A percentile compares a stretch with the other conserved stretches of the same genome.
Conservation (phyloP, 2,113 vertebrate species). For the Xerus inauris region DNA sequence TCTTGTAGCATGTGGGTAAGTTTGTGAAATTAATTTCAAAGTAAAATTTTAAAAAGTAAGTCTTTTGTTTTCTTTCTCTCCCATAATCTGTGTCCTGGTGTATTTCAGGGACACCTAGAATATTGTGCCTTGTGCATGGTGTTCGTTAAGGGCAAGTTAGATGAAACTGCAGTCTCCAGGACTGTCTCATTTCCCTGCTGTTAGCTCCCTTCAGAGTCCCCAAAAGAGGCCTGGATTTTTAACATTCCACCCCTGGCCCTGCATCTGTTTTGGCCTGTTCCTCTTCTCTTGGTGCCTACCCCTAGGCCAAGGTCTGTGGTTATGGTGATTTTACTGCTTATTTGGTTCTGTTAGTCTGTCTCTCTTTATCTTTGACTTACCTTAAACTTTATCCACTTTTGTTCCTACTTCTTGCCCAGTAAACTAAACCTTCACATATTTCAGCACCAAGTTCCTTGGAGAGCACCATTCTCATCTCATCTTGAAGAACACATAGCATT, state of each 20-base stretch:
- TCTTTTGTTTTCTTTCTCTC: background rate
- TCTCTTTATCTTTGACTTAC: background rate
- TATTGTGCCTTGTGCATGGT: background rate
- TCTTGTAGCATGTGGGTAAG: background rate
- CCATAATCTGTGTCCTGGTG: background rate
- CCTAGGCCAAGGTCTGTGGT: accelerated
- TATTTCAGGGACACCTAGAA: background rate
- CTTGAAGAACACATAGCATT: background rate
- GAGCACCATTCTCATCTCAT: background rate
- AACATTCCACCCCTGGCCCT: too few species aligned
- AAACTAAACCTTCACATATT: background rate
- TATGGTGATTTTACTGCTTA: background rate
- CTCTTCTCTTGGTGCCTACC: too few species aligned
- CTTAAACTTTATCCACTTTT: background rate
- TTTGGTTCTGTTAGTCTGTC: background rate
- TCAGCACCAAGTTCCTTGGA: background rate
- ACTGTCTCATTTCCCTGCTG: background rate
- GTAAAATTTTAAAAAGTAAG: background rate
- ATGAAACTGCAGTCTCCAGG: background rate
- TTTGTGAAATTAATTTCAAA: background rate
- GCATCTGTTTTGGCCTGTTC: background rate
- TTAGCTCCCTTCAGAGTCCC: too few species aligned
- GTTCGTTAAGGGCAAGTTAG: too few species aligned
- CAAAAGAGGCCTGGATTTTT: background rate
- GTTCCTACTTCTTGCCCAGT: background rate